Evolutionary conservation across 2,888 invertebrate genomes (phyloP).

Genomic region (Schrankia costaestrigalis): DNA sequence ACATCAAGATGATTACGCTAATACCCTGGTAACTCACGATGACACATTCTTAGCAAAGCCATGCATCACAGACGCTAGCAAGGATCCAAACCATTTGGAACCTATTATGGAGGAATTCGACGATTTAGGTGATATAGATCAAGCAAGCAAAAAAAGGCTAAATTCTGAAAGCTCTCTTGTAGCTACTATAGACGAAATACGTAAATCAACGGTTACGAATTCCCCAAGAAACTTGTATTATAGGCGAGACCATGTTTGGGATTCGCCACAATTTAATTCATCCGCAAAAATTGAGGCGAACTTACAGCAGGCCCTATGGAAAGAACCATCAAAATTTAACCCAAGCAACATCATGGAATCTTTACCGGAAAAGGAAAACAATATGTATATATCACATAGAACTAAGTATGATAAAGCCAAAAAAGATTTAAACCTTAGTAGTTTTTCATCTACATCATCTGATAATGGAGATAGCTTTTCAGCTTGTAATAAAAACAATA

Average conservation of each 20-base stretch:
- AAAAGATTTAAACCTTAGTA: constrained; percentile 44
- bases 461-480: constrained; percentile 33
- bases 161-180: constrained; percentile 81
- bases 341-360: constrained; percentile 69
- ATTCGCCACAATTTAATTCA: constrained; percentile 59
- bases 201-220: constrained; percentile 78
- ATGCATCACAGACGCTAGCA: constrained; percentile 72
- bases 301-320: constrained; percentile 70
- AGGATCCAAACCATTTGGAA: constrained; percentile 77
- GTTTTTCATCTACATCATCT: constrained; percentile 27
- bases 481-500: constrained; percentile 47
- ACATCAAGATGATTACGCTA: constrained; percentile 75
- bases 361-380: constrained; percentile 66
- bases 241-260: constrained; percentile 75
- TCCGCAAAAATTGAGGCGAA: constrained; percentile 56
- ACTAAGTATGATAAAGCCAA: constrained; percentile 50
- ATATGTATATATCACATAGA: constrained; percentile 44
- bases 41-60: constrained; percentile 80
- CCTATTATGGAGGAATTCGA: constrained; percentile 81
- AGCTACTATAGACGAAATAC: constrained; percentile 83
- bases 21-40: constrained; percentile 74
- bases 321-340: constrained; percentile 70
- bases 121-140: constrained; percentile 71
- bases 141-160: constrained; percentile 60
- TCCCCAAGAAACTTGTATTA: constrained; percentile 80